Percentiles rank a stretch among this genome's conserved stretches.
phyloP scores from a whole-genome alignment of 2,113 vertebrate species.

The Andinoacara biseriatus region DNA sequence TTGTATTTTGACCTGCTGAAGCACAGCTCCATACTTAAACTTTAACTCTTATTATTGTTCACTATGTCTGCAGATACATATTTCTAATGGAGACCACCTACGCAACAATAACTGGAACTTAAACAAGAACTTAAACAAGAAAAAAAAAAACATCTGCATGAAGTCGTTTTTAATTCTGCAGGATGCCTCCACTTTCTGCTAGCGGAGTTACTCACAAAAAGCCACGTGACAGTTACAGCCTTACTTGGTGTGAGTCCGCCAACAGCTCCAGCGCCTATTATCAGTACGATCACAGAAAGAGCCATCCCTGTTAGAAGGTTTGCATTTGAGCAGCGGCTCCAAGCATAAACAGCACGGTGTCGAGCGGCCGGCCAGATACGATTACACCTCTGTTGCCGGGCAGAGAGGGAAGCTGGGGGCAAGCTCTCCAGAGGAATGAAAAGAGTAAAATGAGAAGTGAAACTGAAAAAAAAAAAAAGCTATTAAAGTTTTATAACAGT shows the following conservation, averaged over 20 bases:
- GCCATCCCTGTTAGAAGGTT: background rate
- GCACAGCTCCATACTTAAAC: background rate
- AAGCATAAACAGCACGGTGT: background rate
- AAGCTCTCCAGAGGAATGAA: background rate
- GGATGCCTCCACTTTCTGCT: background rate
- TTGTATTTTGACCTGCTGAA: background rate
- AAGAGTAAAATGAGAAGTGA: background rate
- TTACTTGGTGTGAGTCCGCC: conserved; percentile 5
- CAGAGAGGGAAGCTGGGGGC: background rate
- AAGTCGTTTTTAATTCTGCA: background rate
- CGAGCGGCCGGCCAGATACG: background rate
- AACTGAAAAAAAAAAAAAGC: background rate
- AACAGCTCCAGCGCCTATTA: background rate
- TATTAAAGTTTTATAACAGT: background rate
- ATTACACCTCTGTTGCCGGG: background rate
- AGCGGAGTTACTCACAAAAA: background rate
- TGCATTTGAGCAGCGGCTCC: background rate
- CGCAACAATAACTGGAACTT: background rate
- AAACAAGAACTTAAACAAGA: too few relatives aligned
- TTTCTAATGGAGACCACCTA: background rate
- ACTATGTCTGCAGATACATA: background rate
- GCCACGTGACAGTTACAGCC: background rate
- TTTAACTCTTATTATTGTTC: background rate
- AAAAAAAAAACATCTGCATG: background rate
- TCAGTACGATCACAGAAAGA: background rate